Conservation (phyloP, 30 jellyfish, hydroid and myxozoan species). For the Chironex yamaguchii region DNA sequence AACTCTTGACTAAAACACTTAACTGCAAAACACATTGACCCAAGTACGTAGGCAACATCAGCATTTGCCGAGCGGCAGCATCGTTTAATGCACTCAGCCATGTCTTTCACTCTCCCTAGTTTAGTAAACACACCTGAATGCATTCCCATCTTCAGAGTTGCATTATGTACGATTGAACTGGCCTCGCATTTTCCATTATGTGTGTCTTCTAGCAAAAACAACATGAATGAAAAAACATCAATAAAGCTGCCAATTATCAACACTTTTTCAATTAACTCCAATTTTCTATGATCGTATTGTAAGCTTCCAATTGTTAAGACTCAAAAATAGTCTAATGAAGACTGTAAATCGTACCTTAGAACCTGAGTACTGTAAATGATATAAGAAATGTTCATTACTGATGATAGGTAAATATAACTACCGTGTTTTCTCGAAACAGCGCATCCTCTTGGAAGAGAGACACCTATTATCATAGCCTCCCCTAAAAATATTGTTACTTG, state of each 20-base stretch:
- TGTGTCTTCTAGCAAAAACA: not conserved
- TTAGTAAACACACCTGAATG: conserved; percentile 94
- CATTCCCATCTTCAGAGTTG: conserved; percentile 94
- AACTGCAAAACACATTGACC: conserved; percentile 94
- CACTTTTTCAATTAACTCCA: too few species aligned
- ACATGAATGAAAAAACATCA: not conserved
- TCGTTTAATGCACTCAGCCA: conserved; percentile 96
- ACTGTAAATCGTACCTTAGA: too few species aligned
- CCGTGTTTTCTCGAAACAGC: too few species aligned
- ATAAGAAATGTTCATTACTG: too few species aligned
- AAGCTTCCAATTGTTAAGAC: too few species aligned
- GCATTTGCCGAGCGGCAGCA: conserved; percentile 95
- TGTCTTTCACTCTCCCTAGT: conserved; percentile 83
- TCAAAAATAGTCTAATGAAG: too few species aligned
- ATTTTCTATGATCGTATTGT: too few species aligned
- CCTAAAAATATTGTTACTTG: too few species aligned
- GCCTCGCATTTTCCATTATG: conserved; percentile 74
- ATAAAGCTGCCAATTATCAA: not conserved
- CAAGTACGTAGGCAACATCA: conserved; percentile 95
- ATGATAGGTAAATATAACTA: too few species aligned
- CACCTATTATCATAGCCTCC: too few species aligned
- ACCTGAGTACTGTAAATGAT: too few species aligned
- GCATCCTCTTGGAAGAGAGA: too few species aligned
- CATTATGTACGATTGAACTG: conserved; percentile 79
- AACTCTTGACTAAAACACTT: conserved; percentile 90